A percentile compares a stretch with the other conserved stretches of the same genome.
phyloP scores from a whole-genome alignment of 2,113 vertebrate genomes.

The Fregetta grallaria region DNA sequence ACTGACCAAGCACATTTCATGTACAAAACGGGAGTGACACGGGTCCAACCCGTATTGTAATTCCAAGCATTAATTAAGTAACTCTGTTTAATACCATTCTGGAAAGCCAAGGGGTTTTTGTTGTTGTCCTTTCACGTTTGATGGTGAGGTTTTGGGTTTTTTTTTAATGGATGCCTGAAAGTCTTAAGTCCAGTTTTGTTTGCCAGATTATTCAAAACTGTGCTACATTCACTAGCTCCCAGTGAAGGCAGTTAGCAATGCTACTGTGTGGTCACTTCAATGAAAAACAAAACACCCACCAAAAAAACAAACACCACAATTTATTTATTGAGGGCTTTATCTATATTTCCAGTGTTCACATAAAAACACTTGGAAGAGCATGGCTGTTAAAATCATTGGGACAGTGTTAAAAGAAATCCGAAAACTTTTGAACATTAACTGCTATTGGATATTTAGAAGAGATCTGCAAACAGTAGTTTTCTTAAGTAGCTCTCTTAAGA shows the following conservation, averaged over 20 bases:
- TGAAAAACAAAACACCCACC: background rate
- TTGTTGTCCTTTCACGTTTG: background rate
- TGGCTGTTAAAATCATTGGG: background rate
- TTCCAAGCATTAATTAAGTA: background rate
- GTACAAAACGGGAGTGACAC: accelerated
- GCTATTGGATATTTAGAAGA: background rate
- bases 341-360: background rate
- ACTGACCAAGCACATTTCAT: background rate
- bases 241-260: background rate
- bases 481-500: background rate
- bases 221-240: background rate
- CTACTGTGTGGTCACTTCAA: background rate
- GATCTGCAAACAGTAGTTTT: background rate
- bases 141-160: background rate
- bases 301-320: accelerated
- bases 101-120: background rate
- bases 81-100: background rate
- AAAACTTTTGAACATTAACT: background rate
- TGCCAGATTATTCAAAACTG: background rate
- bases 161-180: background rate
- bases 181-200: background rate
- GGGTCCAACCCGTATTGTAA: background rate
- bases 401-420: background rate
- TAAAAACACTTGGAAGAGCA: background rate
- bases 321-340: background rate